These are phyloP conservation scores for Drosophila kanapiae DNA, from an alignment of 1,140 invertebrate genomes.

Conservation along the genomic window DNA sequence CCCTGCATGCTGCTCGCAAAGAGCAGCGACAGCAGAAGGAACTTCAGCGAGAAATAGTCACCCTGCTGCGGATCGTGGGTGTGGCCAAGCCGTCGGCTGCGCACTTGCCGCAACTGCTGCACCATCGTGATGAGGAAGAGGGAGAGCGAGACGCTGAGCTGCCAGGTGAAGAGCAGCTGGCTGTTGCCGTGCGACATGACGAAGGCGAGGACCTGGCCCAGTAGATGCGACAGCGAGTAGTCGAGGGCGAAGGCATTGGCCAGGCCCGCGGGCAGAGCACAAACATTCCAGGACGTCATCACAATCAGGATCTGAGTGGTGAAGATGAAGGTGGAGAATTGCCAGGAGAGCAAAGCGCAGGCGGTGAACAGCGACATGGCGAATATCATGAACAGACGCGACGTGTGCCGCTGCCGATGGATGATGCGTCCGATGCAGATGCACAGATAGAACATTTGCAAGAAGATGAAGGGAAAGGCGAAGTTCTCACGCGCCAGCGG, in stretches of 20 bases:
- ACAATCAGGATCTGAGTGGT: conserved; percentile 78
- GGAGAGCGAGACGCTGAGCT: conserved; percentile 62
- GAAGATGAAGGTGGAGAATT: conserved; percentile 81
- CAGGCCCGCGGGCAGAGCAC: conserved; percentile 42
- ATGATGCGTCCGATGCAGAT: conserved; percentile 70
- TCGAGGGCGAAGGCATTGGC: conserved; percentile 70
- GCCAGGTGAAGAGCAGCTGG: conserved; percentile 73
- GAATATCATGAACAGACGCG: conserved; percentile 68
- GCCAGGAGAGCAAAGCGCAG: conserved; percentile 75
- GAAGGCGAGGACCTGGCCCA: conserved; percentile 71
- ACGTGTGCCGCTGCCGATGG: conserved; percentile 57
- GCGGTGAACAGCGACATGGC: conserved; percentile 74
- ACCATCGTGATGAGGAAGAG: conserved; percentile 66
- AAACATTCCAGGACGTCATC: conserved; percentile 64
- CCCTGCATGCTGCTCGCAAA: conserved; percentile 69
- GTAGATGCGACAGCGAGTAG: conserved; percentile 74
- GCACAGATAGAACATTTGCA: conserved; percentile 82
- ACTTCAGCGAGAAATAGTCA: conserved; percentile 71
- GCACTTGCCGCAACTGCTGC: conserved; percentile 50
- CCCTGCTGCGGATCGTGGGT: conserved; percentile 43
- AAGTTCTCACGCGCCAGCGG: conserved; percentile 82
- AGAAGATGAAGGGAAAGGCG: conserved; percentile 81
- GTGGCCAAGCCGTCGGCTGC: conserved; percentile 28
- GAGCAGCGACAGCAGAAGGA: conserved; percentile 60
- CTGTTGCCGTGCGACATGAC: conserved; percentile 73